Base-by-base conservation (phyloP, 2,113 vertebrate species). In the Eretmochelys imbricata region DNA sequence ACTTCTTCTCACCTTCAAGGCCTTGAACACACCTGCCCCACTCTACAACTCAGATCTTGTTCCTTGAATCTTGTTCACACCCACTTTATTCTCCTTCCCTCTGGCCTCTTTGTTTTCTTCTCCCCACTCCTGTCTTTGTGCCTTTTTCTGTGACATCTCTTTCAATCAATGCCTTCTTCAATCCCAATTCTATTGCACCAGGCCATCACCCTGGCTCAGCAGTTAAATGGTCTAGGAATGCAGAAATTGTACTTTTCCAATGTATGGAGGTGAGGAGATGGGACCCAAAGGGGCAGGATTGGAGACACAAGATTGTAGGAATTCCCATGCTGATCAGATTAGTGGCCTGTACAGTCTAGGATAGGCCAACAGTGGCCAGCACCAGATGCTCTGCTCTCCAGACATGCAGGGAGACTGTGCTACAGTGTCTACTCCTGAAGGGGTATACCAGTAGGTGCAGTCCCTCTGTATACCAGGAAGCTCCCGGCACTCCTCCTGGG, bases 391-490 rank as follows among this genome's bases (percentile, higher is more conserved):
- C 62, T n/a, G 3, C 35, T 38, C 35, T 72, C 31, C 65, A 38
- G 65, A 22, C 16, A 5, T n/a, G 65, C 17, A 38, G 65, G 8
- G n/a, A 8, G 65, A 72, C 65, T 69, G 17, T 69, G 65, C 65
- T 72, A 19, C 17, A 72, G 4, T n/a, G 17, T 4, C 59, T n/a
- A 78, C 14, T 5, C 3, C 3, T 4, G 31, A 35, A 62, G 8
- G 4, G 35, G 10, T 25, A 10, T 2, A 50, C 35, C 31, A 59
- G 25, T 53, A 83, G n/a, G 8, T 50, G 49, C 53, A 91, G 13
- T 5, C 85, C 5, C 3, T 0, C 2, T 62, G 25, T 31, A 79
- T 22, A 85, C n/a, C 0, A 5, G 19, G 48, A 31, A 4, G 6
- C 72, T 50, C 29, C 46, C 46, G 35, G 38, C 72, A 49, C 10